Base-by-base conservation (phyloP, 92 coral and sea anemone genomes). In the Parazoanthus darwini region DNA sequence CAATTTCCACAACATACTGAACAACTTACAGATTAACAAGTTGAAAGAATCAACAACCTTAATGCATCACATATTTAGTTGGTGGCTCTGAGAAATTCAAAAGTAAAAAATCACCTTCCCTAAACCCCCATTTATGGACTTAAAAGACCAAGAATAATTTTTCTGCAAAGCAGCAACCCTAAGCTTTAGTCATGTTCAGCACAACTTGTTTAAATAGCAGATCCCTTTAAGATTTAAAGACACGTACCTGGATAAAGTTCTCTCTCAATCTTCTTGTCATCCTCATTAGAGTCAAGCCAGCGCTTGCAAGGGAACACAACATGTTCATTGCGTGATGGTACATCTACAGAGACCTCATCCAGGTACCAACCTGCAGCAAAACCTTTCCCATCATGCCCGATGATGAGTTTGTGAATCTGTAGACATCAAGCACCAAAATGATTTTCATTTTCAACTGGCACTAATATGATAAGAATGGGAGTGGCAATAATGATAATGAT, bases 301-400 rank as follows among this genome's bases (percentile, higher is more conserved):
- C 97, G 98, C 78, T 94, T 92, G 67, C 99, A 97, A 5, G 98
- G 98, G 88, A 97, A 95, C 36, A 93, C 92, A 50, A 94, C 87
- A 50, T 92, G 92, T 73, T 95, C 93, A 89, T 78, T 82, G 68
- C 92, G 99, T 33, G 98, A 96, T 13, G 99, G 99, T 7, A 97
- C 93, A 77, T 95, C 99, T 3, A 97, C 96, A 6, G 96, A 89
- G 4, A 97, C 99, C 43, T 97, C 97, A 56, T 95, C 98, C 33
- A 97, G 94, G 44, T 84, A 91, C 99, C 99, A 97, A 3, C 99
- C 99, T 22, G 99, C 92, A 3, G 96, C 96, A 2, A 93, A 87
- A 10, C 99, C 99, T 46, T 97, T 94, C 79, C 96, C 94, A 89
- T 97, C 99, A 80, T 97, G 99, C 50, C 99, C 98, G 56, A 97